phyloP scores from a whole-genome alignment of 1,140 invertebrate genomes.

The Berghia stephanieae region DNA sequence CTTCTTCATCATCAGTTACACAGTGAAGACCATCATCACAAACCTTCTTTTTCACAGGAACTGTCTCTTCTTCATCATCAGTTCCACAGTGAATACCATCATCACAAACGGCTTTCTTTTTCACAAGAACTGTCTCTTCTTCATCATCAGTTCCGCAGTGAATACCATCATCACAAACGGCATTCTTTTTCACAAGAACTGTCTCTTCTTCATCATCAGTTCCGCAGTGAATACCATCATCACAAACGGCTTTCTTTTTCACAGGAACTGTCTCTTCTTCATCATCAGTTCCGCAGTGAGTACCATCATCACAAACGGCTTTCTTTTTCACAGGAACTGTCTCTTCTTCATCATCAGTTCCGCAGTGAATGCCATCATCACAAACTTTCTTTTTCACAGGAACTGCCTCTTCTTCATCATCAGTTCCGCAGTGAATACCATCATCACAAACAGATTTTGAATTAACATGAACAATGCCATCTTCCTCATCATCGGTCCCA shows the following conservation, averaged over 20 bases:
- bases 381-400: constrained; percentile 28
- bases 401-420: constrained; percentile 28
- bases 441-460: constrained; percentile 28
- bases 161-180: constrained; percentile 30
- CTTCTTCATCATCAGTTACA: constrained; percentile 38
- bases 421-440: constrained; percentile 34
- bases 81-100: constrained; percentile 31
- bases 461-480: constrained; percentile 11
- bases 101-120: constrained; percentile 29
- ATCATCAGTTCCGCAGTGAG: constrained; percentile 24
- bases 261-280: background rate
- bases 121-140: too few species aligned
- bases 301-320: background rate
- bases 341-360: constrained; percentile 33
- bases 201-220: constrained; percentile 30
- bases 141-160: constrained; percentile 34
- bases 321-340: background rate
- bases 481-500: constrained; percentile 37
- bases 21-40: constrained; percentile 35
- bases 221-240: constrained; percentile 32
- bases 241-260: constrained; percentile 6
- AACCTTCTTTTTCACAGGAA: constrained; percentile 23
- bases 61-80: constrained; percentile 26
- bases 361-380: constrained; percentile 32
- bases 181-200: too few species aligned